Conservation (phyloP, 1,140 invertebrate genomes). For the Stratiolaelaps scimitus region DNA sequence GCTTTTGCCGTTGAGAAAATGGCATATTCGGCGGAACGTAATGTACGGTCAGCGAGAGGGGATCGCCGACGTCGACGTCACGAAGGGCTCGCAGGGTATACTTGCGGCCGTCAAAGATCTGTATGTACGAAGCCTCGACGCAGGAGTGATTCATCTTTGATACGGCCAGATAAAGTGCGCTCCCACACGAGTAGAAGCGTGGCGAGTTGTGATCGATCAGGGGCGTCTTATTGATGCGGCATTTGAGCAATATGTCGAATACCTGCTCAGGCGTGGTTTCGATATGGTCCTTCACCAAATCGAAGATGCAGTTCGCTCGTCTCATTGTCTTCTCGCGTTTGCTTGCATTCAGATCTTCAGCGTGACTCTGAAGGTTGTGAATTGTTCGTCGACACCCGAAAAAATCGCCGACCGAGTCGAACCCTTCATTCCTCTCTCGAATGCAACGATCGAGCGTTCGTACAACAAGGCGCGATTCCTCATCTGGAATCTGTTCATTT, state of each 20-base stretch:
- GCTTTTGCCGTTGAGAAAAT: not conserved
- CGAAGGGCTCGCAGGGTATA: not conserved
- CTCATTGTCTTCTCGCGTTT: not conserved
- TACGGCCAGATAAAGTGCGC: conserved; percentile 6
- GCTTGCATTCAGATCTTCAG: not conserved
- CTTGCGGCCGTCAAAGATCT: conserved; percentile 12
- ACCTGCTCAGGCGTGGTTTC: not conserved
- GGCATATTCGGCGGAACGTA: conserved; percentile 15
- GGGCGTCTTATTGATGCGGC: not conserved
- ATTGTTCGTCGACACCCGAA: conserved; percentile 3
- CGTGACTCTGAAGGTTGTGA: conserved; percentile 8
- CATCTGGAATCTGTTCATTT: not conserved
- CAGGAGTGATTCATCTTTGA: conserved; percentile 21
- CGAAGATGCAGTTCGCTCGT: not conserved
- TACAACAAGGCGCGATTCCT: conserved; percentile 5
- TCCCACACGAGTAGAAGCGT: not conserved
- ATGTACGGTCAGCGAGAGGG: conserved; percentile 6
- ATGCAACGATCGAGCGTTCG: conserved; percentile 1
- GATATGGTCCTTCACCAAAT: not conserved
- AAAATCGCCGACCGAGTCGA: not conserved
- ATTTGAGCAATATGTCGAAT: conserved; percentile 3
- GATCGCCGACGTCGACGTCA: not conserved
- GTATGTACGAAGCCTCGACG: not conserved
- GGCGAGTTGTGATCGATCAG: not conserved
- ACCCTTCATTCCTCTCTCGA: not conserved